phyloP scores from a whole-genome alignment of 2,797 vertebrate genomes.

The Pelochelys cantorii region DNA sequence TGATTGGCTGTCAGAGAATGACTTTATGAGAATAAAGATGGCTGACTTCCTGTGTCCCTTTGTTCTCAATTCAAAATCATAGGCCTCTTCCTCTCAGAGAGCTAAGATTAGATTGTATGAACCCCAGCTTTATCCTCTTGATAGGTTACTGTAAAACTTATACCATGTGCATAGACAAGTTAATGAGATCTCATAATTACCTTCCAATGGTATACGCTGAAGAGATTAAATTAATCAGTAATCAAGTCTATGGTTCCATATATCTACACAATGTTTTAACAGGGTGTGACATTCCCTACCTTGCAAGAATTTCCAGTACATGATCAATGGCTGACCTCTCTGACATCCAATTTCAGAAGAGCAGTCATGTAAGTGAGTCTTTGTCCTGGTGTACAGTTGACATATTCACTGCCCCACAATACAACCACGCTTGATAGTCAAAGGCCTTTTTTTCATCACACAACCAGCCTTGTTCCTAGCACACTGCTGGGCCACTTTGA shows the following conservation, averaged over 20 bases:
- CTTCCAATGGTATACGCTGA: background rate
- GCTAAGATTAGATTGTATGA: background rate
- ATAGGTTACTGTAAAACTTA: background rate
- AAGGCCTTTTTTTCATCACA: background rate
- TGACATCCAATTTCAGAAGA: rapidly evolving
- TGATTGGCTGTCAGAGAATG: background rate
- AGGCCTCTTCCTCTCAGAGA: background rate
- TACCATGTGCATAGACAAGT: background rate
- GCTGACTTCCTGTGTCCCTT: background rate
- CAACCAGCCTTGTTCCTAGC: too few relatives aligned
- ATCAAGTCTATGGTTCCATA: background rate
- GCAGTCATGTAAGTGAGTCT: background rate
- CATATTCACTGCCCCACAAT: background rate
- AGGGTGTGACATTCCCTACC: background rate
- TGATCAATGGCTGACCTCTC: rapidly evolving
- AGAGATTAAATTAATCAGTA: background rate
- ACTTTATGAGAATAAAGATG: rapidly evolving
- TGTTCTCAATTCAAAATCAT: background rate
- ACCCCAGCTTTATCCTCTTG: background rate
- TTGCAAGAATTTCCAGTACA: background rate
- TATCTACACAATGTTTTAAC: background rate
- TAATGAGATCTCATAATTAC: background rate
- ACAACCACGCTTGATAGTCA: background rate
- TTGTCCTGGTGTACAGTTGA: background rate
- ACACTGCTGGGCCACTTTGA: background rate